phyloP scores from a whole-genome alignment of 1,140 invertebrate genomes.

The Drosophila bipectinata region DNA sequence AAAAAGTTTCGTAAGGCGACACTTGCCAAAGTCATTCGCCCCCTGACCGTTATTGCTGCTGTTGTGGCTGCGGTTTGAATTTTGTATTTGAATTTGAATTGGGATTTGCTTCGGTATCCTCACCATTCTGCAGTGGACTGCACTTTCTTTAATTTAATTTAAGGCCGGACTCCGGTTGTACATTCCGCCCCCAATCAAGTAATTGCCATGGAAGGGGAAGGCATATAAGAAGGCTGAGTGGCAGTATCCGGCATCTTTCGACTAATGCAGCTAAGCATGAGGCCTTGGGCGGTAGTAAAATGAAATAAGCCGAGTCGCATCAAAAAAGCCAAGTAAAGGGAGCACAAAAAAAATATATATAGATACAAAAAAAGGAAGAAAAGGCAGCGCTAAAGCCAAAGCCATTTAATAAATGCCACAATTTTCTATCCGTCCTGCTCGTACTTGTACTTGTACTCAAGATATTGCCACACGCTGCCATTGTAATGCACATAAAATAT shows the following conservation, averaged over 20 bases:
- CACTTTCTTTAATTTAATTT: constrained; percentile 73
- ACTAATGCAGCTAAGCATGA: constrained; percentile 46
- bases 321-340: constrained; percentile 7
- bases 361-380: constrained; percentile 4
- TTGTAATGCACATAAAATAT: constrained; percentile 75
- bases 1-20: constrained; percentile 70
- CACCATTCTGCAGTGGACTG: constrained; percentile 30
- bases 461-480: constrained; percentile 73
- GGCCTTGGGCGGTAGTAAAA: constrained; percentile 54
- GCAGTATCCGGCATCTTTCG: constrained; percentile 10
- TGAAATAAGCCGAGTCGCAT: constrained; percentile 43
- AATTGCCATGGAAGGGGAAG: constrained; percentile 26
- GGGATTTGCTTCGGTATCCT: constrained; percentile 25
- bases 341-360: constrained; percentile 17
- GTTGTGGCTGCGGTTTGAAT: constrained; percentile 11
- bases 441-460: constrained; percentile 44
- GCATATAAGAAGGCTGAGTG: constrained; percentile 6
- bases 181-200: constrained; percentile 47
- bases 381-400: constrained; percentile 41
- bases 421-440: constrained; percentile 64
- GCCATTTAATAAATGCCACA: constrained; percentile 80
- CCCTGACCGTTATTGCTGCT: constrained; percentile 28
- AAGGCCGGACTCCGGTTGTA: constrained; percentile 29
- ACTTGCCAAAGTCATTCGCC: constrained; percentile 61
- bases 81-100: constrained; percentile 12